phyloP scores from a whole-genome alignment of 2,113 vertebrate species.

The Calyptommatus sinebrachiatus region DNA sequence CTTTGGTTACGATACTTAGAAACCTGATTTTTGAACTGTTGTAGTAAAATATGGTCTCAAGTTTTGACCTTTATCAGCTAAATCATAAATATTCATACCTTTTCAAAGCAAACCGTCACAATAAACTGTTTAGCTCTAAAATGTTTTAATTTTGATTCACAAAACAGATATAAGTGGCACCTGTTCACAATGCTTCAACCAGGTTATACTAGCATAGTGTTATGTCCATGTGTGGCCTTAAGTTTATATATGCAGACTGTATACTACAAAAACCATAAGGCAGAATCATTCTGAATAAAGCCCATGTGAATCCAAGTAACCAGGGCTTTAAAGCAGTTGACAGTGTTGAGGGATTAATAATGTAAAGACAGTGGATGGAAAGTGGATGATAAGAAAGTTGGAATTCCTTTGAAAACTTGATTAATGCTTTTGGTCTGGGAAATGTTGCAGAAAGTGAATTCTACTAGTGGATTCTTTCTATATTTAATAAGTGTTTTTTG shows the following conservation, averaged over 20 bases:
- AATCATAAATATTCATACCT: neutral
- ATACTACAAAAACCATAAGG: slow-evolving; percentile 1
- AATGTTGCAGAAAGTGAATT: neutral
- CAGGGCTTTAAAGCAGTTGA: neutral
- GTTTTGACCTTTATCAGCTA: neutral
- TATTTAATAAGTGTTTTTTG: neutral
- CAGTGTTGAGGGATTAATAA: neutral
- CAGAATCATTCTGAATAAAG: neutral
- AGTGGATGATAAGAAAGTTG: neutral
- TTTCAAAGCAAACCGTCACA: neutral
- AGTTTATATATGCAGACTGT: neutral
- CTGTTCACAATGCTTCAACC: neutral
- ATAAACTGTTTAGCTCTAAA: neutral
- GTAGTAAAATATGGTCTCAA: neutral
- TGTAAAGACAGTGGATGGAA: neutral
- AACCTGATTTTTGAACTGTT: neutral
- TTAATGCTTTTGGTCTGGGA: neutral
- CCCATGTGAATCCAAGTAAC: neutral
- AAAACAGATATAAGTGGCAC: neutral
- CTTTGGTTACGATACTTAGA: neutral
- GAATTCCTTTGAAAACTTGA: neutral
- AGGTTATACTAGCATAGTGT: neutral
- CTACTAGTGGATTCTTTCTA: neutral
- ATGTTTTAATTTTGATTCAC: neutral
- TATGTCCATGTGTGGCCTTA: neutral